Conservation (phyloP, 2,888 invertebrate genomes). For the Rhaphigaster nebulosa region DNA sequence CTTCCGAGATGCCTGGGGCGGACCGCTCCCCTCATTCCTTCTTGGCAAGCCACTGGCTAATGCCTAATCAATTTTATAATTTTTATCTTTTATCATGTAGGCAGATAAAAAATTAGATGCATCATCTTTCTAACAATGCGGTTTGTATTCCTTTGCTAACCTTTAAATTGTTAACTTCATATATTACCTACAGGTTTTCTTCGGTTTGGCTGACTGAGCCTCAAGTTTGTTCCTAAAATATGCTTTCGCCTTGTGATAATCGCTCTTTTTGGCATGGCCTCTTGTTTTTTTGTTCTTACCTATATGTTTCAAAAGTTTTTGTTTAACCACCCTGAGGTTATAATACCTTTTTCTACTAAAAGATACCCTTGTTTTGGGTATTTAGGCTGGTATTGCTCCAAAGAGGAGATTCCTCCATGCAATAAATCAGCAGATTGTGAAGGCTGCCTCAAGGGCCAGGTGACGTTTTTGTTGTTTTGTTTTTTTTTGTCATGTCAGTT, state of each 20-base stretch:
- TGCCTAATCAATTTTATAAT: too few species aligned
- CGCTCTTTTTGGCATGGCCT: background rate
- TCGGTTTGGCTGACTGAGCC: too few species aligned
- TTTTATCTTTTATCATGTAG: too few species aligned
- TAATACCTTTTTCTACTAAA: too few species aligned
- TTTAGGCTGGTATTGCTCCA: background rate
- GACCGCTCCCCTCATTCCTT: too few species aligned
- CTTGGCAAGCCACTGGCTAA: too few species aligned
- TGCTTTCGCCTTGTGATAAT: background rate
- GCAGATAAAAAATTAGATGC: too few species aligned
- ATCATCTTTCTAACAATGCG: too few species aligned
- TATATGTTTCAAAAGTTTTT: background rate
- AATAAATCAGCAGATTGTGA: conserved; percentile 26
- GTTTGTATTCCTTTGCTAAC: too few species aligned
- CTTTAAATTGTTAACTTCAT: too few species aligned
- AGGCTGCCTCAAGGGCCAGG: conserved; percentile 30
- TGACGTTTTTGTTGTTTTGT: conserved; percentile 46
- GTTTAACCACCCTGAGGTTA: background rate
- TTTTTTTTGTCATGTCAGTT: conserved; percentile 37
- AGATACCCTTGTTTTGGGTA: background rate
- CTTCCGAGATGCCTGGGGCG: too few species aligned
- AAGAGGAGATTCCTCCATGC: background rate
- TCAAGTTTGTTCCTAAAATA: background rate
- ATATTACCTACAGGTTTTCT: too few species aligned
- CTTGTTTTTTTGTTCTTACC: background rate